Evolutionary conservation across 2,888 invertebrate genomes (phyloP).

Genomic region (Andrena minutula): DNA sequence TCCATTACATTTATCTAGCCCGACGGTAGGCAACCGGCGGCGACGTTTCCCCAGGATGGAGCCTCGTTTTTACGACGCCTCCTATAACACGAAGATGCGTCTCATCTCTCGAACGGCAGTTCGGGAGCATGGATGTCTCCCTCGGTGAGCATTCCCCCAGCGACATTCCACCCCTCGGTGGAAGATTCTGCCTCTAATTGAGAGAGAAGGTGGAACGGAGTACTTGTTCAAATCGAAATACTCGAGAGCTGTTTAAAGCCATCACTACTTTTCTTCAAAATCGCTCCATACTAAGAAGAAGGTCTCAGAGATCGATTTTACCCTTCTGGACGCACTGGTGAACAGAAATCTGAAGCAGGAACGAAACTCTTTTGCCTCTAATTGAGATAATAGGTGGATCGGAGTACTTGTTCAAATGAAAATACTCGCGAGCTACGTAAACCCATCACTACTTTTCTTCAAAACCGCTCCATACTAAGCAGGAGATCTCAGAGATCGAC

Average conservation of each 20-base stretch:
- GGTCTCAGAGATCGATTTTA: no score
- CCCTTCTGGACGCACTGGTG: no score
- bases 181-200: no score
- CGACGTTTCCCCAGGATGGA: slow-evolving; percentile 40
- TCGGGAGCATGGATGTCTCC: slow-evolving; percentile 13
- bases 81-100: slow-evolving; percentile 35
- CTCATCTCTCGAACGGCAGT: slow-evolving; percentile 30
- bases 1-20: slow-evolving; percentile 61
- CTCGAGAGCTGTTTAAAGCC: not conserved
- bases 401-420: not conserved
- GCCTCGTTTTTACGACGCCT: slow-evolving; percentile 46
- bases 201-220: no score
- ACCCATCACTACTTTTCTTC: not conserved
- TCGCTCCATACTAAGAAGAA: no score
- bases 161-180: no score
- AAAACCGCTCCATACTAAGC: no score
- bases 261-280: not conserved
- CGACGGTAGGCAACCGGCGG: slow-evolving; percentile 30
- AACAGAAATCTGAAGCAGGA: no score
- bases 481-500: no score
- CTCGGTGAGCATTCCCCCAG: not conserved
- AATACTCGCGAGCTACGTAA: not conserved
- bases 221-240: not conserved
- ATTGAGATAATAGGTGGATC: no score
- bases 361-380: no score